Evolutionary conservation across 2,797 vertebrate species (phyloP), one percentile per base, ranked within the genome.

Genomic region (Phoeniculus purpureus): DNA sequence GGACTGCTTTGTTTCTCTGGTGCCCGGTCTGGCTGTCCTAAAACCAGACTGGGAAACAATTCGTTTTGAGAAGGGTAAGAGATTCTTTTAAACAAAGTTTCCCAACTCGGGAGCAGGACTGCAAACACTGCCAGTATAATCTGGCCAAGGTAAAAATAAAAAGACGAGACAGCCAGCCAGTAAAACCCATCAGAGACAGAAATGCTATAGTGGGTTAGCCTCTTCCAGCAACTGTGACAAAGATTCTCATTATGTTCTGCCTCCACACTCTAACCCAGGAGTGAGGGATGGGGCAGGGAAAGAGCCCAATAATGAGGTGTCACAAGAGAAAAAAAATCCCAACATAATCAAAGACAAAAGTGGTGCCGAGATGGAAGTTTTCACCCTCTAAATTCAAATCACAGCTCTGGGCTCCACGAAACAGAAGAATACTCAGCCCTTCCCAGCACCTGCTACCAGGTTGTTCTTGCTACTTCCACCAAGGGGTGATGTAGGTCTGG

Each of bases 131-230:
- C 77, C 93, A 90, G 91, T 55, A 84, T 87, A 54, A 79, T 81
- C 91, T 81, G 95, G 91, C 80, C 70, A 55, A 75, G 43, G 59
- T 9, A 56, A 77, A 81, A 80, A 60, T 73, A 58, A 61, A 47
- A 16, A 23, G 55, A 85, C 20, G 81, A 86, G 85, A 87, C 55
- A 85, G 78, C 60, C 55, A 85, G 78, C 60, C 48, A 78, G 60
- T 64, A 87, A 94, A 87, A 93, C 73, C 80, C 80, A 78, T 73
- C 56, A 76, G 79, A 93, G 77, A 89, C 70, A 93, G 73, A 84
- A 93, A 90, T 89, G 64, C 76, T 90, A 74, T 3, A 82, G 70
- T 23, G 82, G 40, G 76, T 89, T 94, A 90, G 64, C 70, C 94
- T 85, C 85, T 89, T 85, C 89, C 86, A 94, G 88, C 88, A 77